Conservation (phyloP, 2,797 vertebrate genomes). For the Pogoniulus pusillus region DNA sequence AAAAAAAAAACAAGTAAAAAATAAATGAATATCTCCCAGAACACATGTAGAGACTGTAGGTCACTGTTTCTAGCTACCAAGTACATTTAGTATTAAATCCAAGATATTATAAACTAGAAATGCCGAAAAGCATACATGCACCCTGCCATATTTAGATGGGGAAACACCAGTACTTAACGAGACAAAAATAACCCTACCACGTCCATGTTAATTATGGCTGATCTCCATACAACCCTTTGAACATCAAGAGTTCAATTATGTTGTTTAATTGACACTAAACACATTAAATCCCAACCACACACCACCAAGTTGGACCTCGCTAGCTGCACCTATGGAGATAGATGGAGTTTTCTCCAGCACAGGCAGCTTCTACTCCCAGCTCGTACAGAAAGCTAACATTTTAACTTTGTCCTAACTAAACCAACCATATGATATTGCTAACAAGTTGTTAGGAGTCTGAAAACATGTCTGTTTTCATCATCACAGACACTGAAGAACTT, state of each 20-base stretch:
- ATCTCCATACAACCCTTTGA: constrained; percentile 27
- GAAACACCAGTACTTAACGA: constrained; percentile 23
- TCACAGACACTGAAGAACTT: background rate
- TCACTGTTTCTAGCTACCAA: background rate
- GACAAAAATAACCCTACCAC: constrained; percentile 36
- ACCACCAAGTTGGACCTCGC: background rate
- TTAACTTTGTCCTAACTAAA: background rate
- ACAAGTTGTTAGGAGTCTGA: background rate
- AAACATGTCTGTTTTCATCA: background rate
- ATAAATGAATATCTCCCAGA: background rate
- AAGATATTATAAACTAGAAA: background rate
- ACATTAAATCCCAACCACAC: constrained; percentile 9
- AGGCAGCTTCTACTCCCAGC: background rate
- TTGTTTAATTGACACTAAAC: constrained; percentile 43
- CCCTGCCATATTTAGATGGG: background rate
- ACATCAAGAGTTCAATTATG: background rate
- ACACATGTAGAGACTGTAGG: background rate
- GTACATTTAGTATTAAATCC: background rate
- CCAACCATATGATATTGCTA: background rate
- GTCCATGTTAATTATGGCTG: constrained; percentile 17
- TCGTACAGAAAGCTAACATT: background rate
- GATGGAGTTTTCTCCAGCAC: background rate
- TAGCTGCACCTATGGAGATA: background rate
- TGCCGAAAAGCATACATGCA: background rate
- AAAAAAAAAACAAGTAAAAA: background rate